Base-by-base conservation (phyloP, 2,113 vertebrate species). In the Erythrocercus mccallii region DNA sequence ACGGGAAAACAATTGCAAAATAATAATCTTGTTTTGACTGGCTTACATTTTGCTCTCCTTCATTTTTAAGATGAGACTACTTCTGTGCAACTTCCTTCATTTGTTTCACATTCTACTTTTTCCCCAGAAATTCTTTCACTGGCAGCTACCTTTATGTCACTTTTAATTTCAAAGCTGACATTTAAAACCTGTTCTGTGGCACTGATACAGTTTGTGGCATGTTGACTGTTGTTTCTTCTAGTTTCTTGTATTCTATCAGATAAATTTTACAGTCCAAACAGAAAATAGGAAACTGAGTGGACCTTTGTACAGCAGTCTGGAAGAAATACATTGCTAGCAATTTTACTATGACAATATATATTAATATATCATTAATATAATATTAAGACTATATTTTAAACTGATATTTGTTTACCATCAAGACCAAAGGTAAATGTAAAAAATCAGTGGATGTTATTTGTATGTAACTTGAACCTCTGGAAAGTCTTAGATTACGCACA, bases 1-100 rank as follows among this genome's bases (percentile, higher is more conserved):
- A 68, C 93, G 80, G 72, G 47, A 94, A 96, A 97, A 81, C 58
- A 95, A 81, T 85, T 72, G 81, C 61, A 95, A 95, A 94, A 91
- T 40, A 78, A 48, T 84, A 79, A 95, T 85, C 35, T 81, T 92
- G 65, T 82, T 95, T 95, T 89, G 72, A 16, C 69, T 81, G 81
- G 70, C 66, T 85, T 80, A 28, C 31, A 72, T 90, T 94, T 71
- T 88, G 42, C 25, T 76, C 48, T 79, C 31, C 70, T 58, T 76
- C 1, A 3, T 74, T 91, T 94, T 84, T 74, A 92, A 89, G 53
- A 89, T 42, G 28, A 92, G 53, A 86, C 38, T 12, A 87, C 37
- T 44, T 84, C 48, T 61, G 53, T 89, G 61, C 44, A 96, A 66
- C 11, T 42, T 81, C 42, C 62, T 74, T 35, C 15, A 31, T 73